Conservation (phyloP, 2,888 invertebrate genomes). For the Perizoma flavofasciatum region DNA sequence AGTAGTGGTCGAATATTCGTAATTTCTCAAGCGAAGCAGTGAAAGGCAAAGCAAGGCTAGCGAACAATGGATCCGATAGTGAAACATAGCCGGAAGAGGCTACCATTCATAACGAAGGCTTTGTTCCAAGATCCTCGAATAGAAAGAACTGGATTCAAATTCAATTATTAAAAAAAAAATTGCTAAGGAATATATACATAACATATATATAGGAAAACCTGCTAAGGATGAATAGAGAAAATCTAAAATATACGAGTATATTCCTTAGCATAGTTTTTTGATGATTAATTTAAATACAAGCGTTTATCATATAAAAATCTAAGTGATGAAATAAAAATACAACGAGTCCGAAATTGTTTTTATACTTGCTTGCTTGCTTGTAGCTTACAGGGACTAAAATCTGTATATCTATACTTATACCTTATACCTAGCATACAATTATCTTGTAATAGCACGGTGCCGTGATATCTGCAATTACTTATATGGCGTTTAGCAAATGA, state of each 20-base stretch:
- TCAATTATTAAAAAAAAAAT: conserved; percentile 1
- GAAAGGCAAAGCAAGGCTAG: conserved; percentile 73
- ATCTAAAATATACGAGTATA: too few species aligned
- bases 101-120: conserved; percentile 69
- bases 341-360: too few species aligned
- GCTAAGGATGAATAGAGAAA: conserved; percentile 15
- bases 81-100: conserved; percentile 65
- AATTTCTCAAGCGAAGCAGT: conserved; percentile 70
- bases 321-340: too few species aligned
- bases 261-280: too few species aligned
- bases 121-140: conserved; percentile 64
- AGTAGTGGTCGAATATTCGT: conserved; percentile 47
- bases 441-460: conserved; percentile 30
- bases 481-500: conserved; percentile 33
- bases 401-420: too few species aligned
- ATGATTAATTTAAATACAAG: too few species aligned
- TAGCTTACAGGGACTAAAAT: too few species aligned
- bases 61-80: conserved; percentile 55
- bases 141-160: conserved; percentile 41
- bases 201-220: background rate
- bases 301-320: too few species aligned
- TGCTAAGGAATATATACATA: too few species aligned
- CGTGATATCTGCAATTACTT: conserved; percentile 35
- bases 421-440: conserved; percentile 22
- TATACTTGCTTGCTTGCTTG: too few species aligned